Conservation (phyloP, 2,113 vertebrate genomes). For the Poicephalus gulielmi region DNA sequence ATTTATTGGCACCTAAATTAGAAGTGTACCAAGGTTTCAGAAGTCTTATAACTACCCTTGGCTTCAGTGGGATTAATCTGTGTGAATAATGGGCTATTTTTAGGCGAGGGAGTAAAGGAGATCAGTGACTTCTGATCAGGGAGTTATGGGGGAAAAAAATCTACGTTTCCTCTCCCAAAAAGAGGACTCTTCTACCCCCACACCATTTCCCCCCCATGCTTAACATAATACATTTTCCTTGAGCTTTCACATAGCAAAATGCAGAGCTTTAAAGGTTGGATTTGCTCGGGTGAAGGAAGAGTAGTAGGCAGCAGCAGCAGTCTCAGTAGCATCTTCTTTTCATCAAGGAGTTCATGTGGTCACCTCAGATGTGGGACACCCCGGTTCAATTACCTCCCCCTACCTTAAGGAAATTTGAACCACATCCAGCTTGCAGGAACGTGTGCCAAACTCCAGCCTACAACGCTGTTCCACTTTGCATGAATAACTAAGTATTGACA, state of each 20-base stretch:
- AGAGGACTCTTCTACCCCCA: neutral
- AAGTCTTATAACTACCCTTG: neutral
- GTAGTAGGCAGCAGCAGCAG: neutral
- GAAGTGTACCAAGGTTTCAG: neutral
- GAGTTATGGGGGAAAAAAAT: neutral
- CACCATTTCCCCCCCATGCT: neutral
- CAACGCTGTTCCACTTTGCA: neutral
- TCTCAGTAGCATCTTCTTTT: neutral
- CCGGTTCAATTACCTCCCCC: neutral
- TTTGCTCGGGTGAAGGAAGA: neutral
- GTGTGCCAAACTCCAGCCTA: neutral
- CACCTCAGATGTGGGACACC: neutral
- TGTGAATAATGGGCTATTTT: neutral
- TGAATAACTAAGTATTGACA: neutral
- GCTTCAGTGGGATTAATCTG: neutral
- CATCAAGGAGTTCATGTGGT: neutral
- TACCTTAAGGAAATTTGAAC: neutral
- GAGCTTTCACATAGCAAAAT: neutral
- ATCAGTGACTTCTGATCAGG: neutral
- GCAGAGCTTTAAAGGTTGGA: neutral
- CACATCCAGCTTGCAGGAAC: neutral
- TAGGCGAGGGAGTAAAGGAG: neutral
- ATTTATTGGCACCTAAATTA: neutral
- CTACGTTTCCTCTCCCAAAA: neutral
- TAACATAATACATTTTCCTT: neutral